A percentile compares a stretch with the other conserved stretches of the same genome.
phyloP scores from a whole-genome alignment of 1,140 invertebrate species.

The Carcinoscorpius rotundicauda region DNA sequence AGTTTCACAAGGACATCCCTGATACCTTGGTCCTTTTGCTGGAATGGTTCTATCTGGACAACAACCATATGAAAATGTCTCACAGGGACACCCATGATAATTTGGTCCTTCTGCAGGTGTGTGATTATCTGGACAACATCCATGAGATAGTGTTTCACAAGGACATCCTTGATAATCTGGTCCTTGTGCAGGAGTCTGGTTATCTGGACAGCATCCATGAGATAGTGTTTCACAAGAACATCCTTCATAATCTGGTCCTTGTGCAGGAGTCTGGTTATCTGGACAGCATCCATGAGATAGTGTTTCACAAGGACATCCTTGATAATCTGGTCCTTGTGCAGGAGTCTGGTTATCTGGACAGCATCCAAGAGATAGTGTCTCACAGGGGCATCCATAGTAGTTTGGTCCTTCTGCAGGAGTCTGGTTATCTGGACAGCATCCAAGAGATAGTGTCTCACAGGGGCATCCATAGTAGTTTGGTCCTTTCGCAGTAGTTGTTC shows the following conservation, averaged over 20 bases:
- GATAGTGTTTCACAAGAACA: slow-evolving; percentile 29
- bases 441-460: slow-evolving; percentile 56
- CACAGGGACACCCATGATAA: slow-evolving; percentile 48
- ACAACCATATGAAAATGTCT: slow-evolving; percentile 51
- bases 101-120: slow-evolving; percentile 35
- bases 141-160: slow-evolving; percentile 46
- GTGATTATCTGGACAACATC: slow-evolving; percentile 37
- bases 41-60: slow-evolving; percentile 59
- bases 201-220: slow-evolving; percentile 79
- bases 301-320: slow-evolving; percentile 37
- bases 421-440: slow-evolving; percentile 76
- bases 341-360: slow-evolving; percentile 64
- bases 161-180: slow-evolving; percentile 67
- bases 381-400: slow-evolving; percentile 62
- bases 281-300: slow-evolving; percentile 55
- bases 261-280: slow-evolving; percentile 67
- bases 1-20: slow-evolving; percentile 28
- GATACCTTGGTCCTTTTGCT: slow-evolving; percentile 49
- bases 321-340: slow-evolving; percentile 56
- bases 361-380: slow-evolving; percentile 64
- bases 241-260: slow-evolving; percentile 51
- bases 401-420: slow-evolving; percentile 57
- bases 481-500: slow-evolving; percentile 44
- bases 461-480: slow-evolving; percentile 55
- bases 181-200: slow-evolving; percentile 44